phyloP scores from a whole-genome alignment of 2,888 invertebrate genomes.

The Hipparchia semele region DNA sequence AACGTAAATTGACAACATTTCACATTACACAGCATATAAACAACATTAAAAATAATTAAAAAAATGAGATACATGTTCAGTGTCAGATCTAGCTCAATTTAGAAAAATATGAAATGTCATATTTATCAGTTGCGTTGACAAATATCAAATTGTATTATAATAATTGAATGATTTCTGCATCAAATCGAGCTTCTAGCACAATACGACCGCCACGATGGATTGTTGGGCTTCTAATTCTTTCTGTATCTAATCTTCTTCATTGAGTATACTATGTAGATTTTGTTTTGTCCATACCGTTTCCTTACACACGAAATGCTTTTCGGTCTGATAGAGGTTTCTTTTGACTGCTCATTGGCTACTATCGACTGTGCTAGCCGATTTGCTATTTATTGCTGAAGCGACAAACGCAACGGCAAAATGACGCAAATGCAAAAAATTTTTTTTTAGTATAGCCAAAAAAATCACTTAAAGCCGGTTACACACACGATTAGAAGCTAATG shows the following conservation, averaged over 20 bases:
- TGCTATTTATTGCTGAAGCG: background rate
- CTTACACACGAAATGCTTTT: conserved; percentile 18
- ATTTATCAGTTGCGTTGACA: background rate
- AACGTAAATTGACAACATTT: conserved; percentile 1
- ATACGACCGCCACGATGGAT: conserved; percentile 16
- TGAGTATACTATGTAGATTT: conserved; percentile 21
- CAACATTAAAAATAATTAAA: background rate
- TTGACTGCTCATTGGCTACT: background rate
- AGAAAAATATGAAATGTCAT: conserved; percentile 1
- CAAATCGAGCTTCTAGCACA: conserved; percentile 22
- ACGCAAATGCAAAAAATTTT: background rate
- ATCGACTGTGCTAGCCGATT: too few species aligned
- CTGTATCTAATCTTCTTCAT: conserved; percentile 16
- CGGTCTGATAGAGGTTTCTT: conserved; percentile 1
- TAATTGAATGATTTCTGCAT: background rate
- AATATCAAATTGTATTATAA: background rate
- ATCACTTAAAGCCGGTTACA: background rate
- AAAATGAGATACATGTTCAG: background rate
- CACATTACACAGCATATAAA: background rate
- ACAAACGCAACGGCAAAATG: background rate
- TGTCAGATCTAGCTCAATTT: background rate
- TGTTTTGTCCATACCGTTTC: conserved; percentile 17
- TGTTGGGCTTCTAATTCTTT: conserved; percentile 28
- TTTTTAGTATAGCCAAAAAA: background rate
- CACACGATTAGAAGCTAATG: background rate